Evolutionary conservation across 2,797 vertebrate genomes (phyloP).

Genomic region (Sphaeramia orbicularis): DNA sequence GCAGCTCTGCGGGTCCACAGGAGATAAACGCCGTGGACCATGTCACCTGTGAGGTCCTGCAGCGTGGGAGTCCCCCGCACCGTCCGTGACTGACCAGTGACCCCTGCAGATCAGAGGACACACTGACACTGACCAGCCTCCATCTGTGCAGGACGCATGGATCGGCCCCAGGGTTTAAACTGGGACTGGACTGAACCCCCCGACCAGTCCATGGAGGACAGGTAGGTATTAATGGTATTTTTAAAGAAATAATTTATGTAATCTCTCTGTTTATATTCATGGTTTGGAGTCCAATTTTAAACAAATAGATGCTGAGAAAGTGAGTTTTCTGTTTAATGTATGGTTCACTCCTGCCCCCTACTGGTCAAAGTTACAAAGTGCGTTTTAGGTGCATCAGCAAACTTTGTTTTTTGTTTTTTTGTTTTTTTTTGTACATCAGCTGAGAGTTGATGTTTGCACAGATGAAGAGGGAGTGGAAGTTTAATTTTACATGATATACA

Average conservation of each 20-base stretch:
- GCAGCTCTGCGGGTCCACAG: not conserved
- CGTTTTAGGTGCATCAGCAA: not conserved
- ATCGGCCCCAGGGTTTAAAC: too few species aligned
- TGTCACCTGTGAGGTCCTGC: slow-evolving; percentile 38
- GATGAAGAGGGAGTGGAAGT: too few species aligned
- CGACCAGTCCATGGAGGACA: too few species aligned
- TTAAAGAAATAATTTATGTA: too few species aligned
- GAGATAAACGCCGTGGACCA: slow-evolving; percentile 20
- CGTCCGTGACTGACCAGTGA: slow-evolving; percentile 15
- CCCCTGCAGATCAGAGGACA: slow-evolving; percentile 23
- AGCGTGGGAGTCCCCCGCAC: not conserved
- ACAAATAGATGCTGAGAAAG: not conserved
- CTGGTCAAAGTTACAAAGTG: not conserved
- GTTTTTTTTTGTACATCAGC: too few species aligned
- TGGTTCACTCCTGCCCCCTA: slow-evolving; percentile 38
- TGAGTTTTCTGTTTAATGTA: not conserved
- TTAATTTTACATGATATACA: too few species aligned
- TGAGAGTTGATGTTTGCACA: too few species aligned
- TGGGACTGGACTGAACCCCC: too few species aligned
- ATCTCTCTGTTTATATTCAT: not conserved
- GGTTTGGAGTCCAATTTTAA: not conserved
- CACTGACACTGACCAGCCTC: not conserved
- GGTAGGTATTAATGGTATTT: too few species aligned
- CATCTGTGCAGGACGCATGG: too few species aligned
- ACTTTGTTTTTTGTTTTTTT: too few species aligned